Conservation (phyloP, 2,888 invertebrate species). For the Drosophila buzzatii region DNA sequence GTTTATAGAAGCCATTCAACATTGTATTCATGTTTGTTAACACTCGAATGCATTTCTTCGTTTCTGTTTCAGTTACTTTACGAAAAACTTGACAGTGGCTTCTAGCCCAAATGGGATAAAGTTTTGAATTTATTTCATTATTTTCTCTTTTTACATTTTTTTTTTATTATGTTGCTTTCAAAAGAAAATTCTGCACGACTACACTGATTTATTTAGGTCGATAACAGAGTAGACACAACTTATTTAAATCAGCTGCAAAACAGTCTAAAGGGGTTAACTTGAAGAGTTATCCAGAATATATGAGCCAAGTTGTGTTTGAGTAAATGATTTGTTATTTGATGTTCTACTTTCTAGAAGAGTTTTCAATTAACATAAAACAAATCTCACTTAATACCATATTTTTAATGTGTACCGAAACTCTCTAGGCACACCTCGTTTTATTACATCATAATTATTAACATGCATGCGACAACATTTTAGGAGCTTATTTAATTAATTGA, state of each 20-base stretch:
- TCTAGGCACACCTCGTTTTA: slow-evolving; percentile 7
- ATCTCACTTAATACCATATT: background rate
- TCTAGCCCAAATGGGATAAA: slow-evolving; percentile 32
- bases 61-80: slow-evolving; percentile 6
- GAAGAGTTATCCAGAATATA: background rate
- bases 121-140: slow-evolving; percentile 46
- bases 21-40: slow-evolving; percentile 54
- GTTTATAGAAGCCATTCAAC: background rate
- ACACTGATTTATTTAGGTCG: slow-evolving; percentile 39
- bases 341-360: background rate
- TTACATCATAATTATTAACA: slow-evolving; percentile 28
- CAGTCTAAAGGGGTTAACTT: slow-evolving; percentile 8
- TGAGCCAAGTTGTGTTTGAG: background rate
- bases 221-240: slow-evolving; percentile 1
- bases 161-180: slow-evolving; percentile 30
- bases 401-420: background rate
- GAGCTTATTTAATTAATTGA: slow-evolving; percentile 64
- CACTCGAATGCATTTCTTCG: slow-evolving; percentile 56
- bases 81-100: slow-evolving; percentile 10
- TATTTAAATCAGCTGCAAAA: slow-evolving; percentile 27
- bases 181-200: slow-evolving; percentile 55
- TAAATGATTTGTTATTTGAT: background rate
- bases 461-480: slow-evolving; percentile 27
- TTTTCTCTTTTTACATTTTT: background rate
- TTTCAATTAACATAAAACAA: background rate